These are phyloP conservation scores for Xiphorhynchus erythropygius DNA, from an alignment of 2,797 vertebrate species.

Conservation along the genomic window DNA sequence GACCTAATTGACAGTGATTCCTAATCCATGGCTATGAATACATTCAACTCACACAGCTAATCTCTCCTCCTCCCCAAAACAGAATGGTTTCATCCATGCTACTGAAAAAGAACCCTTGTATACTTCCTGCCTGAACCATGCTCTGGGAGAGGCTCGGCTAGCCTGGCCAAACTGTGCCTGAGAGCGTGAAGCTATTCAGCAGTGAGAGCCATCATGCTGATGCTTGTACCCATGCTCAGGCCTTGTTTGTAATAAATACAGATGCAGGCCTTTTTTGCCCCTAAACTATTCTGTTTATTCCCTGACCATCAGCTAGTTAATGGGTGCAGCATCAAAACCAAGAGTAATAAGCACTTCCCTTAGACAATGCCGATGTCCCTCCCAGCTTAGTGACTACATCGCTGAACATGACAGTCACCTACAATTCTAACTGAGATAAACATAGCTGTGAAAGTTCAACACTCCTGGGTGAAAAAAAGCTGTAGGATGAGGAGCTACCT, in stretches of 20 bases:
- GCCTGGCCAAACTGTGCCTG: neutral
- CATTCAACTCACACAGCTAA: neutral
- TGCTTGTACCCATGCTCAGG: neutral
- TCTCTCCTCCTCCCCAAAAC: neutral
- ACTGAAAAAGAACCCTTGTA: neutral
- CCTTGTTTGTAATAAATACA: neutral
- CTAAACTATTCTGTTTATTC: neutral
- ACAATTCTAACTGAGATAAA: neutral
- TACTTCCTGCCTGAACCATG: neutral
- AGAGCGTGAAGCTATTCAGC: neutral
- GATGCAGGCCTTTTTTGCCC: neutral
- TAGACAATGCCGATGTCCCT: rapidly evolving
- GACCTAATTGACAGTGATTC: rapidly evolving
- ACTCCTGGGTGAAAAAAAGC: neutral
- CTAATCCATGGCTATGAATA: neutral
- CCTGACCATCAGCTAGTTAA: neutral
- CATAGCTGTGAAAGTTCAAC: neutral
- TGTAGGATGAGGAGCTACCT: neutral
- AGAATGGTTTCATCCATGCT: neutral
- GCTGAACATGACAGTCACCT: neutral
- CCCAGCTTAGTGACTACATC: neutral
- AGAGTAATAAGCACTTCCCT: neutral
- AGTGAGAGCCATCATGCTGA: neutral
- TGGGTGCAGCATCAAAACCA: neutral
- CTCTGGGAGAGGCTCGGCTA: neutral